Evolutionary conservation across 2,113 vertebrate species (phyloP).

Genomic region (Willisornis vidua): DNA sequence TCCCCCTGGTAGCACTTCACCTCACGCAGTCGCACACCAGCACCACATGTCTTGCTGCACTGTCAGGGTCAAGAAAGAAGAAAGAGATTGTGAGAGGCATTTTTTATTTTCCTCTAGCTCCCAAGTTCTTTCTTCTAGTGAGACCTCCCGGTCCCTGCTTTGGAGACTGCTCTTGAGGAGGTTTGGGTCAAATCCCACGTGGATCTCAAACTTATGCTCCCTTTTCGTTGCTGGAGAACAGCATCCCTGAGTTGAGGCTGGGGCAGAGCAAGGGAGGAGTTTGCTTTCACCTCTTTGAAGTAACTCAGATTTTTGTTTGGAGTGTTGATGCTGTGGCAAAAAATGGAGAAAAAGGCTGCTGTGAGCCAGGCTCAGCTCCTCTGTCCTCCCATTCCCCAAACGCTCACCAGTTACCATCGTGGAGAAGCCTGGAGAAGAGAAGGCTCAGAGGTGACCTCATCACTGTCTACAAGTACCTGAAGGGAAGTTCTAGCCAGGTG

Average conservation of each 20-base stretch:
- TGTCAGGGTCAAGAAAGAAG: background rate
- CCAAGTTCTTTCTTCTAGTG: background rate
- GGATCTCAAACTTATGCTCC: background rate
- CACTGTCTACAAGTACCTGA: no score
- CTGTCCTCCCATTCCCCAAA: background rate
- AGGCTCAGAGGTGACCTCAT: no score
- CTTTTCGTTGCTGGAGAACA: background rate
- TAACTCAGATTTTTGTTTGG: background rate
- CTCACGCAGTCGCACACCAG: constrained; percentile 79
- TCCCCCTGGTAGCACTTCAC: constrained; percentile 87
- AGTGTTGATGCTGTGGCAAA: background rate
- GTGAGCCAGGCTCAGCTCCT: background rate
- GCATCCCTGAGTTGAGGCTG: background rate
- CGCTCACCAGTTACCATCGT: background rate
- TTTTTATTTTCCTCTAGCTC: background rate
- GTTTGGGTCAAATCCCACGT: background rate
- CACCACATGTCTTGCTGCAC: constrained; percentile 88
- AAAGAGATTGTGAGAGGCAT: background rate
- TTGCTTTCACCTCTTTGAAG: background rate
- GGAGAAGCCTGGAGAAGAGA: background rate
- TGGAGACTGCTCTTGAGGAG: background rate
- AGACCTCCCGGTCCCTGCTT: background rate
- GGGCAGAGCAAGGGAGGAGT: background rate
- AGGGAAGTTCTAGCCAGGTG: no score
- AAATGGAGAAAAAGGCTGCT: background rate